Evolutionary conservation across 2,888 invertebrate species (phyloP), one percentile per base, ranked within the genome.

Genomic region (Caradrina clavipalpis): DNA sequence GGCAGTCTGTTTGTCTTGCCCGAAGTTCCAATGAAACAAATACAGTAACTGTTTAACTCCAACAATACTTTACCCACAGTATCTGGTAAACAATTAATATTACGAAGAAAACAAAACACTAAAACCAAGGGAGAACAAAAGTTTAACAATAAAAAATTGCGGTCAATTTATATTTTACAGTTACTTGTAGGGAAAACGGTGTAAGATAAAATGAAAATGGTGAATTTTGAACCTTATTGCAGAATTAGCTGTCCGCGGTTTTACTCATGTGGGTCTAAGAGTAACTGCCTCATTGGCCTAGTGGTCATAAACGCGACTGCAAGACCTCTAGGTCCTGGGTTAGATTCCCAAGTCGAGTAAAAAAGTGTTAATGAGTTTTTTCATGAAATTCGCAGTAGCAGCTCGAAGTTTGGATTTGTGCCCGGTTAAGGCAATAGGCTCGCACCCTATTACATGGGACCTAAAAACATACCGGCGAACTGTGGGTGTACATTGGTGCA

Each of bases 91-190:
- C 75, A 76, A 81, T 84, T 79, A 80, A 73, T 77, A 75, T 54
- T 49, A 74, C 15, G 66, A 71, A 61, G 72, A 81, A 81, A 85
- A 85, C 81, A 86, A 78, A 84, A 80, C 79, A 81, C 69, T 85
- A 71, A 85, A 77, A 62, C 57, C 56, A 56, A 49, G n/a, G 51
- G 60, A 45, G 66, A 50, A 72, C 65, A 67, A 72, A 80, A 83
- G 66, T 80, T 80, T 47, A 17, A 61, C 58, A 65, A 64, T 73
- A 76, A 75, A 74, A 42, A 74, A 75, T 47, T 21, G 54, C 6
- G n/a, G 26, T 21, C 35, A 49, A 55, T 68, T 62, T 54, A 64
- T 77, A 61, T 65, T 64, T 60, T n/a, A 39, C 73, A 19, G 45
- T 53, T 3, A 17, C 17, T n/a, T 21, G 22, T 1, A n/a, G 13